Conservation (phyloP, 2,888 invertebrate species). For the Dorcus parallelipipedus region DNA sequence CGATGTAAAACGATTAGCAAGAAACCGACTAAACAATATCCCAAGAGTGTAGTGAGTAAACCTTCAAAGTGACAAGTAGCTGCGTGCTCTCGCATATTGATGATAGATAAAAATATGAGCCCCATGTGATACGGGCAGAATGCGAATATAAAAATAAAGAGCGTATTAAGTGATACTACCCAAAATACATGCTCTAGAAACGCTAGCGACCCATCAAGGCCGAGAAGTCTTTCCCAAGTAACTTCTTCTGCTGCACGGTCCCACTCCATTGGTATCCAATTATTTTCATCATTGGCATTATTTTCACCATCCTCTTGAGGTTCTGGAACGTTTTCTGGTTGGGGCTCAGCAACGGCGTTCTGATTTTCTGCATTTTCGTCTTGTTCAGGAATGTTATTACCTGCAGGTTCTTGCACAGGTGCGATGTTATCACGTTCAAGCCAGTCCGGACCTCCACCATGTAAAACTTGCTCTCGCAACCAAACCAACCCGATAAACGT, state of each 20-base stretch:
- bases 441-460: conserved; percentile 98
- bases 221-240: conserved; percentile 95
- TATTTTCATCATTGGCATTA: conserved; percentile 72
- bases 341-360: conserved; percentile 20
- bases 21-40: conserved; percentile 88
- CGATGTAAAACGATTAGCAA: conserved; percentile 79
- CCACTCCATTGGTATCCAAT: conserved; percentile 99
- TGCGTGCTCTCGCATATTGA: conserved; percentile 48
- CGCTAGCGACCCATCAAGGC: conserved; percentile 93
- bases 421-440: conserved; percentile 69
- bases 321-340: conserved; percentile 27
- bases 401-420: conserved; percentile 39
- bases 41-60: conserved; percentile 85
- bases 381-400: conserved; percentile 33
- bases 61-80: conserved; percentile 88
- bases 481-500: conserved; percentile 94
- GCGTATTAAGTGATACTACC: conserved; percentile 95
- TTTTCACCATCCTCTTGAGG: conserved; percentile 46
- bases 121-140: conserved; percentile 97
- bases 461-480: conserved; percentile 95
- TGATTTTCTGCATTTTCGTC: conserved; percentile 35
- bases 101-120: conserved; percentile 70
- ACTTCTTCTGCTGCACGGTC: conserved; percentile 95
- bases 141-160: conserved; percentile 96
- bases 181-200: conserved; percentile 99